A percentile compares a stretch with the other conserved stretches of the same genome.
Evolutionary conservation across 2,888 invertebrate genomes (phyloP).

Genomic region (Aethes cnicana): DNA sequence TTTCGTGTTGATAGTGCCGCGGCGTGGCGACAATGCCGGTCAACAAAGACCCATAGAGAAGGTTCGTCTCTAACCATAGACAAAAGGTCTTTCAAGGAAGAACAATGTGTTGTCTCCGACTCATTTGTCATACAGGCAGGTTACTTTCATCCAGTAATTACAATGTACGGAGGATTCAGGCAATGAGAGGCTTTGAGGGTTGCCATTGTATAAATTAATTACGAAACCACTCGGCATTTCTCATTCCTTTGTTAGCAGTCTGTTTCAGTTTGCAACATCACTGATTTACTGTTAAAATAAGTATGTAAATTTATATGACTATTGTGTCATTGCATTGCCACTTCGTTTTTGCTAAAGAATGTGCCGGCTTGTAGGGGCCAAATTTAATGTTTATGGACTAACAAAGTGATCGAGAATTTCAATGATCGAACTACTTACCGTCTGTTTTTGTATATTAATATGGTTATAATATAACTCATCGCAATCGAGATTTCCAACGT

Average conservation of each 20-base stretch:
- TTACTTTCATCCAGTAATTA: conserved; percentile 80
- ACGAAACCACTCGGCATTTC: conserved; percentile 56
- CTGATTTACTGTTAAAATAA: conserved; percentile 1
- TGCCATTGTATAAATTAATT: conserved; percentile 65
- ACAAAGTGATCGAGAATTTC: too few relatives aligned
- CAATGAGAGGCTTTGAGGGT: conserved; percentile 47
- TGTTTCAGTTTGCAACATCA: conserved; percentile 4
- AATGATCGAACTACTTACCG: too few relatives aligned
- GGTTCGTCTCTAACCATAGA: conserved; percentile 73
- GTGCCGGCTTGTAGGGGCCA: too few relatives aligned
- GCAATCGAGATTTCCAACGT: conserved; percentile 28
- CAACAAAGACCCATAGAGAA: conserved; percentile 75
- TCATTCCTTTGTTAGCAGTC: conserved; percentile 47
- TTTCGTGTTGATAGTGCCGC: conserved; percentile 69
- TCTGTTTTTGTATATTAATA: too few relatives aligned
- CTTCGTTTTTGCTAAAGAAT: too few relatives aligned
- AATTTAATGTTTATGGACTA: too few relatives aligned
- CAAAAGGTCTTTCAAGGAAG: conserved; percentile 78
- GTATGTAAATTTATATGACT: not conserved
- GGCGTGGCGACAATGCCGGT: conserved; percentile 63
- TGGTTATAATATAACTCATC: conserved; percentile 2
- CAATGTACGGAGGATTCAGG: conserved; percentile 65
- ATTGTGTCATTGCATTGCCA: too few relatives aligned
- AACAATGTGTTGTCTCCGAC: conserved; percentile 71
- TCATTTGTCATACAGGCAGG: conserved; percentile 80